These are phyloP conservation scores for Helicoverpa zea DNA, from an alignment of 1,140 invertebrate species.

Conservation along the genomic window DNA sequence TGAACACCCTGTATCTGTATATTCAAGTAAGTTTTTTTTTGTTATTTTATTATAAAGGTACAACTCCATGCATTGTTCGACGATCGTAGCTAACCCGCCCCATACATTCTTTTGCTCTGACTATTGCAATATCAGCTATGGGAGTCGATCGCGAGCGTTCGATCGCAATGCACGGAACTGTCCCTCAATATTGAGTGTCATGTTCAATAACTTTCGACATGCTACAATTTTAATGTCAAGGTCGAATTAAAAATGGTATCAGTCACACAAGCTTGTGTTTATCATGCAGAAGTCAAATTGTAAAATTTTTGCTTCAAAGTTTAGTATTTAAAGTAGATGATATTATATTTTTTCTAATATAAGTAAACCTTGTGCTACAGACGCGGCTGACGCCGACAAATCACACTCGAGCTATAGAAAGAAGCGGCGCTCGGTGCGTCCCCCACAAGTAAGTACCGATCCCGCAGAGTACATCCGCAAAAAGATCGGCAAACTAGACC, in stretches of 20 bases:
- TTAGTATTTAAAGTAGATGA: neutral
- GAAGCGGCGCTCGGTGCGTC: conserved; percentile 71
- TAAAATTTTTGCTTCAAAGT: neutral
- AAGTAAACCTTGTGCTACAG: conserved; percentile 53
- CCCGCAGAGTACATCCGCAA: conserved; percentile 76
- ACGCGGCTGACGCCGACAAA: conserved; percentile 75
- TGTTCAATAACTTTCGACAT: neutral
- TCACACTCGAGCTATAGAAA: conserved; percentile 75
- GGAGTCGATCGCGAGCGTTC: too few species aligned
- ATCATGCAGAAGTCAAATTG: neutral
- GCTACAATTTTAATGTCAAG: conserved; percentile 11
- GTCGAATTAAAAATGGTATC: neutral
- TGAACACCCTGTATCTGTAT: conserved; percentile 70
- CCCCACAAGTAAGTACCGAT: conserved; percentile 82
- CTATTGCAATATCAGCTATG: too few species aligned
- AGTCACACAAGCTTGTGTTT: neutral
- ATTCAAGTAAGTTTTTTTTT: conserved; percentile 72
- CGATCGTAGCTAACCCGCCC: too few species aligned
- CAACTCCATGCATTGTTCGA: too few species aligned
- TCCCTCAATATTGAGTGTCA: too few species aligned
- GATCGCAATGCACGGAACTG: too few species aligned
- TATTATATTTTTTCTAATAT: neutral
- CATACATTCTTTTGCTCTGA: too few species aligned
- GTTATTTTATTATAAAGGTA: too few species aligned
- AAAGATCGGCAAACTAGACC: conserved; percentile 77